Conservation (phyloP, 2,888 invertebrate species). For the Andricus quercusramuli region DNA sequence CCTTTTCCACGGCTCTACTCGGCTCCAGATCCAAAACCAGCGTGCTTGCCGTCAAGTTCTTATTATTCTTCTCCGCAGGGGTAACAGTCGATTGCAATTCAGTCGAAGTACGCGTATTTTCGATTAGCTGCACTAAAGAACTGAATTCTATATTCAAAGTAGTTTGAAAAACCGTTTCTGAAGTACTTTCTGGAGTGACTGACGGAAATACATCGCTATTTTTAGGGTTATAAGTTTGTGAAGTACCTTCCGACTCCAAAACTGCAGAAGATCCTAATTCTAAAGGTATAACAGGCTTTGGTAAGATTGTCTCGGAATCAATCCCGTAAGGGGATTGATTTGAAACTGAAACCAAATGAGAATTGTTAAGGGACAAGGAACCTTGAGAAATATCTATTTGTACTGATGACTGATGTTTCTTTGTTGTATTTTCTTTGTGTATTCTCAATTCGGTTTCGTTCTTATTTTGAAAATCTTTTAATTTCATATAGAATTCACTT, state of each 20-base stretch:
- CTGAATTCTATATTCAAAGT: constrained; percentile 73
- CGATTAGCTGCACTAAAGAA: constrained; percentile 72
- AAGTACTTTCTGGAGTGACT: constrained; percentile 50
- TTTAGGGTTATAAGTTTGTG: neutral
- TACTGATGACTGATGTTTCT: neutral
- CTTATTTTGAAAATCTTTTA: constrained; percentile 47
- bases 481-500: neutral
- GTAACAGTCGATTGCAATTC: constrained; percentile 61
- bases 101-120: constrained; percentile 65
- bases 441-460: neutral
- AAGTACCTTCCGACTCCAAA: neutral
- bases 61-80: constrained; percentile 53
- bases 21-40: constrained; percentile 60
- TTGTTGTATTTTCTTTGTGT: neutral
- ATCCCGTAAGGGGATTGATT: constrained; percentile 50
- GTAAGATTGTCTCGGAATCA: constrained; percentile 44
- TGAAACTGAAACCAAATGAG: neutral
- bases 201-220: constrained; percentile 31
- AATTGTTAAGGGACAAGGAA: neutral
- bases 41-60: constrained; percentile 44
- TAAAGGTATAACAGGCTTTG: constrained; percentile 57
- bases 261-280: constrained; percentile 35
- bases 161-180: constrained; percentile 59
- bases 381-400: neutral
- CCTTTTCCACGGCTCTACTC: constrained; percentile 60